These are phyloP conservation scores for Chironomus tentans DNA, from an alignment of 2,888 invertebrate genomes.

Conservation along the genomic window DNA sequence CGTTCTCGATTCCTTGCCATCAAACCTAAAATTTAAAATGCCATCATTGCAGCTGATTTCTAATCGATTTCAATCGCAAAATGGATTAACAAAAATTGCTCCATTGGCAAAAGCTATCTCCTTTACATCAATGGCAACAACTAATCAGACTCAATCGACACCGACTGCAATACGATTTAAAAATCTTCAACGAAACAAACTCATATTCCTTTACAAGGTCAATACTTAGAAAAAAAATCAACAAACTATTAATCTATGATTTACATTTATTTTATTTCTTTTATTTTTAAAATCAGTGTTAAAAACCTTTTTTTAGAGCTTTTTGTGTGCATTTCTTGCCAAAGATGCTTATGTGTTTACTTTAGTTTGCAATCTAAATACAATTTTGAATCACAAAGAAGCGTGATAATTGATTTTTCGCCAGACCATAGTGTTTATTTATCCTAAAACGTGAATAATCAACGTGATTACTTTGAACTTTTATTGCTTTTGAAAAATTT, in stretches of 20 bases:
- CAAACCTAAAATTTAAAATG: neutral
- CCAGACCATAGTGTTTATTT: too few relatives aligned
- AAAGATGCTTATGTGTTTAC: too few relatives aligned
- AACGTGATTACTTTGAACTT: too few relatives aligned
- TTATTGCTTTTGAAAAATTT: too few relatives aligned
- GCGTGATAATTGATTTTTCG: too few relatives aligned
- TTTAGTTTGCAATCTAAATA: too few relatives aligned
- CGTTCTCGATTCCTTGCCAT: neutral
- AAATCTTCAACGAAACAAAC: neutral
- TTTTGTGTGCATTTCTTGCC: too few relatives aligned
- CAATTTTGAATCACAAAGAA: too few relatives aligned
- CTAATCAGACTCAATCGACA: conserved; percentile 11
- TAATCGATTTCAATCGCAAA: neutral
- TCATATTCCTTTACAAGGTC: neutral
- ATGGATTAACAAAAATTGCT: neutral
- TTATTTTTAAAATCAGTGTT: too few relatives aligned
- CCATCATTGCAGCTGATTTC: neutral
- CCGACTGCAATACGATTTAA: conserved; percentile 13
- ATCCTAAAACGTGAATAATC: too few relatives aligned
- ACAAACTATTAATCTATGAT: neutral
- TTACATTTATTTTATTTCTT: too few relatives aligned
- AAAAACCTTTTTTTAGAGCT: too few relatives aligned
- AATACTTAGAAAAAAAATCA: neutral
- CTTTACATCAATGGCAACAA: conserved; percentile 1
- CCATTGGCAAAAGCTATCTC: conserved; percentile 15